Evolutionary conservation across 2,797 vertebrate genomes (phyloP).

Genomic region (Lacerta bilineata): DNA sequence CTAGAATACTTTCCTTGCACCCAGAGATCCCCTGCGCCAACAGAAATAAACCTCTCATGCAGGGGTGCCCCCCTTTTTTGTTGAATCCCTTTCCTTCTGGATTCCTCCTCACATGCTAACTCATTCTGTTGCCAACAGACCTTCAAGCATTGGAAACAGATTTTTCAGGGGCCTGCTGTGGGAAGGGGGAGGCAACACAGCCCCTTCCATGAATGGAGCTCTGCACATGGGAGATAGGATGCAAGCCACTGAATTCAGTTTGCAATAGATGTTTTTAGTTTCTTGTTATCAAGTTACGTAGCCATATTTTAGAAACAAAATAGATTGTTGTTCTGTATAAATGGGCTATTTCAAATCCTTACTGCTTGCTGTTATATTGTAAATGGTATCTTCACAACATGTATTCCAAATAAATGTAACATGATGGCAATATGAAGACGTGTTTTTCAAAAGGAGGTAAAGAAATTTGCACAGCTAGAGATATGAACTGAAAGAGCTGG

Average conservation of each 20-base stretch:
- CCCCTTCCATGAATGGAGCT: background rate
- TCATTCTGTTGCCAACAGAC: background rate
- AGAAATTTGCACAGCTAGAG: background rate
- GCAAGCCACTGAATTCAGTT: slow-evolving; percentile 13
- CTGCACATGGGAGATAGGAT: background rate
- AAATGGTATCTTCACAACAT: slow-evolving; percentile 28
- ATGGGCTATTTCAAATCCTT: slow-evolving; percentile 37
- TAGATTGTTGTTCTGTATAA: slow-evolving; percentile 12
- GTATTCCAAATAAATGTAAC: slow-evolving; percentile 26
- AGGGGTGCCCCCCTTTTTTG: background rate
- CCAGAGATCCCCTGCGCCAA: background rate
- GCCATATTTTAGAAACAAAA: slow-evolving; percentile 42
- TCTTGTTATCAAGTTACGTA: background rate
- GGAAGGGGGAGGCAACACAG: background rate
- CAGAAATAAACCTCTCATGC: background rate
- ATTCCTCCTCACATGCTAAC: background rate
- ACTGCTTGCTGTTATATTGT: slow-evolving; percentile 24
- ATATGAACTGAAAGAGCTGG: background rate
- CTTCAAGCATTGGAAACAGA: background rate
- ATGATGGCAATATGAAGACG: slow-evolving; percentile 32
- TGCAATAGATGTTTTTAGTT: slow-evolving; percentile 14
- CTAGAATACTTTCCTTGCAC: background rate
- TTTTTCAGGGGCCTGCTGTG: background rate
- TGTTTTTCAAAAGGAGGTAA: slow-evolving; percentile 30
- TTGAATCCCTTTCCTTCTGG: background rate